Base-by-base conservation (phyloP, 92 coral and sea anemone genomes). In the Porites cylindrica region DNA sequence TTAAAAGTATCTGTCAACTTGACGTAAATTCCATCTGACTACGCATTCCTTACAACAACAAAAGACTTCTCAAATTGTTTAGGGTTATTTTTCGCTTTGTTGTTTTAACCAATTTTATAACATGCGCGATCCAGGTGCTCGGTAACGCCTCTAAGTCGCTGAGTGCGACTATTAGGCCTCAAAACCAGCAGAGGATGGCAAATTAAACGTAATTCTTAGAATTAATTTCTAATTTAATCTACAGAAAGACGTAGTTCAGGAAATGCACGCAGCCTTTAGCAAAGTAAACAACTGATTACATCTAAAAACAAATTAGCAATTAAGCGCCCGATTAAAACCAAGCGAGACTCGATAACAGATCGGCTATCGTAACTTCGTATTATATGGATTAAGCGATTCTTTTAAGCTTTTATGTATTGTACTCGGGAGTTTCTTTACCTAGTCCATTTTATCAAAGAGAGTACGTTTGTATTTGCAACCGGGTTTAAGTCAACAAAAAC, bases 11-110 rank as follows among this genome's bases (percentile, higher is more conserved):
- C 96, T 91, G 95, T 95, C 98, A 92, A 70, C 95, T 81, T 84
- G 61, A 81, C 87, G 91, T 78, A 80, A 89, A 95, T 90, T 92
- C 98, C 96, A 89, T 91, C 82, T 89, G 19, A 77, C 75, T 77
- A 81, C 82, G 84, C 98, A 95, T 95, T 95, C 98, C 98, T 90
- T 90, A 92, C 94, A 67, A 92, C 92, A 95, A 95, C 93, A 95
- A 82, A 95, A 92, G 91, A 80, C 93, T 85, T 90, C 94, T 90
- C 93, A 91, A 91, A 91, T 95, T 95, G 96, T 95, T 95, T 93
- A 85, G 93, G 93, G 94, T 90, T 90, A 88, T 89, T 91, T 90
- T 88, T 79, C 94, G 84, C 83, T 91, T 92, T 95, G 96, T 95
- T 95, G 51, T 92, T 73, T 88, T 95, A 90, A 88, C 92, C 88